Evolutionary conservation across 2,888 invertebrate species (phyloP), one percentile per base, ranked within the genome.

Genomic region (Pomacea canaliculata): DNA sequence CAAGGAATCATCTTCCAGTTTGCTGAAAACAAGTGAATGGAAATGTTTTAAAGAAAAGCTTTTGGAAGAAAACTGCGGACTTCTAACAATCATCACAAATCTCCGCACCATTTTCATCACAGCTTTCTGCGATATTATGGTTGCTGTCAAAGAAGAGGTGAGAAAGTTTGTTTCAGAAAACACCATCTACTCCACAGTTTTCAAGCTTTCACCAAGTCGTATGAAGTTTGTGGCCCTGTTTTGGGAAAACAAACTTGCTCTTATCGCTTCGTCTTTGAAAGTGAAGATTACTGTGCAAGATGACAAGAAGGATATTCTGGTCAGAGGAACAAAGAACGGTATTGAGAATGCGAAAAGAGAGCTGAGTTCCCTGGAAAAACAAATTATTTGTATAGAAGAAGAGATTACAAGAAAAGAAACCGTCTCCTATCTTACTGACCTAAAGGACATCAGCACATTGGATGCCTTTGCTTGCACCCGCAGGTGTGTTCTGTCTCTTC

Each of bases 131-230:
- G 60, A 48, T 67, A 71, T 74, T 60, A 67, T 72, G 13, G 51
- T 67, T 37, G 68, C 27, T 3, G 63, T 76, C 18, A 46, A 74
- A 62, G 79, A 77, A 51, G 70, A 71, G 8, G n/a, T 82, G 5
- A 72, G 74, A 49, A 73, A 68, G 8, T 83, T 81, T 63, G 63
- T 83, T 16, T 66, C 71, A 48, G 67, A 68, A 7, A 81, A 83
- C 74, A 78, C 79, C 59, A 66, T 79, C 23, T 68, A 76, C 67
- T 68, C 70, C 19, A 49, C 78, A 16, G 69, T 75, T 49, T 56
- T 79, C 12, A 48, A 66, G 19, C 67, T 80, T 62, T n/a, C 76
- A 9, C 76, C 71, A 27, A 72, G 73, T 19, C 63, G 77, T 1
- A 62, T 73, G 48, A 37, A 65, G 19, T 81, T 84, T 46, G 46